phyloP scores from a whole-genome alignment of 1,140 invertebrate species.

The Drosophila fuyamai region DNA sequence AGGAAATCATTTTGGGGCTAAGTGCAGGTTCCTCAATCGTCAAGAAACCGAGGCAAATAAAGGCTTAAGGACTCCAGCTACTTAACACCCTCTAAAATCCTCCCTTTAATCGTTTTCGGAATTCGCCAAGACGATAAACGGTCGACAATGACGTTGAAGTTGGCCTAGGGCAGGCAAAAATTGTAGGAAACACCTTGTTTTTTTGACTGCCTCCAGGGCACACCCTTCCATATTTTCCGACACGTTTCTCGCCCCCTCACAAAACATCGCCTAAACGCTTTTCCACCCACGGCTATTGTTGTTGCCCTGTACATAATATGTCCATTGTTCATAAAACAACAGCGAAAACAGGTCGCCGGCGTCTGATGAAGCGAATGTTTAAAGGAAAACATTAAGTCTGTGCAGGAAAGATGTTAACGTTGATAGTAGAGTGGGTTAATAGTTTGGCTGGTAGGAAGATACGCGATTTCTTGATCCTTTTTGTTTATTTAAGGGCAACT shows the following conservation, averaged over 20 bases:
- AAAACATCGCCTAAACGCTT: slow-evolving; percentile 5
- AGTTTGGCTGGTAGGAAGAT: slow-evolving; percentile 1
- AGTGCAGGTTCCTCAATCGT: slow-evolving; percentile 41
- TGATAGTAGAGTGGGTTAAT: slow-evolving; percentile 13
- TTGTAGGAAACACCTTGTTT: slow-evolving; percentile 71
- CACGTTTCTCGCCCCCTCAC: slow-evolving; percentile 6
- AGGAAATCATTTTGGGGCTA: slow-evolving; percentile 43
- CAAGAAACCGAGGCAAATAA: slow-evolving; percentile 2
- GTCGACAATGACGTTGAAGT: slow-evolving; percentile 52
- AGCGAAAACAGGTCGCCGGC: slow-evolving; percentile 54
- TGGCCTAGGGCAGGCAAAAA: slow-evolving; percentile 45
- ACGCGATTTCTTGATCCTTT: no score
- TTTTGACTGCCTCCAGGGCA: slow-evolving; percentile 42
- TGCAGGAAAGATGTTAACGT: background rate
- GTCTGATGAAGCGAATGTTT: slow-evolving; percentile 36
- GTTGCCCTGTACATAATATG: slow-evolving; percentile 57
- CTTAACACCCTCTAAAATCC: slow-evolving; percentile 29
- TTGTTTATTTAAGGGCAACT: background rate
- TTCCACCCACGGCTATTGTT: slow-evolving; percentile 42
- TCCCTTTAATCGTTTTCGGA: slow-evolving; percentile 41
- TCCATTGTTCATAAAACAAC: slow-evolving; percentile 78
- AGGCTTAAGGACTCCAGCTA: slow-evolving; percentile 30
- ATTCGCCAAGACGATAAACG: slow-evolving; percentile 51
- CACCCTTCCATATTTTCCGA: slow-evolving; percentile 1
- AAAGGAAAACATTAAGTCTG: slow-evolving; percentile 29